phyloP scores from a whole-genome alignment of 1,140 invertebrate genomes.

The Streblospio benedicti region DNA sequence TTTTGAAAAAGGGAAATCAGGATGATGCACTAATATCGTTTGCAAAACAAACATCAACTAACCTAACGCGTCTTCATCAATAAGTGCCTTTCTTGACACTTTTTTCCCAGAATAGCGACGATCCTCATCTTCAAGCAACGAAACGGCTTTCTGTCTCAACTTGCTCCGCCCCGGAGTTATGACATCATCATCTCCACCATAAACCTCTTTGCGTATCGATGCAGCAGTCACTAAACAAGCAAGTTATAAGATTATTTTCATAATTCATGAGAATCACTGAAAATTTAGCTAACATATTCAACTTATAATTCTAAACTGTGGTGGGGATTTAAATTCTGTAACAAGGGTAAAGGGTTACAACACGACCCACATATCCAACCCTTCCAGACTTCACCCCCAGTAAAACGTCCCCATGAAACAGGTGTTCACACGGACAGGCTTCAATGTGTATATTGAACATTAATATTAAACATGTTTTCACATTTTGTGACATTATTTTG shows the following conservation, averaged over 20 bases:
- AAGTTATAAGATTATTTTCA: not conserved
- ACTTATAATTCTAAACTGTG: not conserved
- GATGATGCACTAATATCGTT: not conserved
- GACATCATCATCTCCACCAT: slow-evolving; percentile 12
- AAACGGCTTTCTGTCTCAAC: slow-evolving; percentile 49
- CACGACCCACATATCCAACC: no score
- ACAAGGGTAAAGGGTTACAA: slow-evolving; percentile 2
- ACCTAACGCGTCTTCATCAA: not conserved
- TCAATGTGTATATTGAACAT: not conserved
- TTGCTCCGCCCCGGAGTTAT: slow-evolving; percentile 11
- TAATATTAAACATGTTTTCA: not conserved
- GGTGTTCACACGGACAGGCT: no score
- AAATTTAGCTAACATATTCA: no score
- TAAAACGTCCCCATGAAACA: no score
- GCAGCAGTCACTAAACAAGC: slow-evolving; percentile 20
- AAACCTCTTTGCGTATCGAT: slow-evolving; percentile 21
- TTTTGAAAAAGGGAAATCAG: no score
- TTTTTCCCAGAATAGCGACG: slow-evolving; percentile 62
- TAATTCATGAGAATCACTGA: no score
- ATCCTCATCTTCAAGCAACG: slow-evolving; percentile 59
- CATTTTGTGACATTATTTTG: not conserved
- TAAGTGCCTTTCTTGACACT: slow-evolving; percentile 26
- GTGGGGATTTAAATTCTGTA: not conserved
- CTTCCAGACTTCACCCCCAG: no score
- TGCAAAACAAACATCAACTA: not conserved